Evolutionary conservation across 2,888 invertebrate species (phyloP).

Genomic region (Macrosoma leucophasiata): DNA sequence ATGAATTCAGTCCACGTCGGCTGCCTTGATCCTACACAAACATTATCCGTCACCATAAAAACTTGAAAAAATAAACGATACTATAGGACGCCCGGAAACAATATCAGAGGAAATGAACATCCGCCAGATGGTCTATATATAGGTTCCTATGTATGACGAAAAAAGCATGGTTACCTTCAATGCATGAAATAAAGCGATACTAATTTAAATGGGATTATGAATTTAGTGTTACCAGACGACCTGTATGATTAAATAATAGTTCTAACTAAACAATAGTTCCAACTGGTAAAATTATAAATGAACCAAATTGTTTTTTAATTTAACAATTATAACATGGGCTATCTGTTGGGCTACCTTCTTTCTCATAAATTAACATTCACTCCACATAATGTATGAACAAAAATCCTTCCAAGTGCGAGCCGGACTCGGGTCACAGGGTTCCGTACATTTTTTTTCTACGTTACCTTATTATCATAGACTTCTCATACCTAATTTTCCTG

Average conservation of each 20-base stretch:
- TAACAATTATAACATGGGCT: no score
- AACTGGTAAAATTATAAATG: not conserved
- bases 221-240: not conserved
- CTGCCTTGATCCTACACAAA: conserved; percentile 43
- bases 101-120: conserved; percentile 66
- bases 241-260: not conserved
- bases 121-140: conserved; percentile 68
- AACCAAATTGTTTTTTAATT: no score
- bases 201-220: not conserved
- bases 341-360: no score
- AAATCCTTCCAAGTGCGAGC: no score
- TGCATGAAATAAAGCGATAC: not conserved
- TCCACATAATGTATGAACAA: no score
- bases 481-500: no score
- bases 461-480: no score
- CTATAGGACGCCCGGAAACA: conserved; percentile 61
- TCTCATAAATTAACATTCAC: no score
- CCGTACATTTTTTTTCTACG: no score
- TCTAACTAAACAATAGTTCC: not conserved
- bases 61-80: conserved; percentile 58
- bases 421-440: no score
- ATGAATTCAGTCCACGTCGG: conserved; percentile 43
- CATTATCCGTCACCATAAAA: conserved; percentile 52
- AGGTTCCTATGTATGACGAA: conserved; percentile 4
- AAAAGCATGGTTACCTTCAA: not conserved